Evolutionary conservation across 2,113 vertebrate species (phyloP).

Genomic region (Pygoscelis antarcticus): DNA sequence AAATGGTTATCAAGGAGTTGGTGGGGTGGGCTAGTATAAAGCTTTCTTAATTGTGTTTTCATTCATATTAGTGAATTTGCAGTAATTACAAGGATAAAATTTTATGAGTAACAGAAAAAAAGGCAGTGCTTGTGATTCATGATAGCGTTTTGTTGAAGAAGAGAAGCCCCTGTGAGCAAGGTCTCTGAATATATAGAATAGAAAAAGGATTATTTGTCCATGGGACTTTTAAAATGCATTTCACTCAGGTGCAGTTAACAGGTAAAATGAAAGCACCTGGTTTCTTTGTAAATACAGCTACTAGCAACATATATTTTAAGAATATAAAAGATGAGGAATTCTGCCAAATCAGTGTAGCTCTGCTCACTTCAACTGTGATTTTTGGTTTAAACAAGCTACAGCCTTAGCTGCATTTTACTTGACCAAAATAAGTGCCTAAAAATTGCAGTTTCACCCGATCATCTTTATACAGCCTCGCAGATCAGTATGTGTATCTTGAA

Average conservation of each 20-base stretch:
- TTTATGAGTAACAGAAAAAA: not conserved
- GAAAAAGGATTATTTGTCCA: not conserved
- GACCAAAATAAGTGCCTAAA: not conserved
- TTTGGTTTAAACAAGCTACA: not conserved
- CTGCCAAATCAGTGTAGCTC: not conserved
- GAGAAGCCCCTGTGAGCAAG: not conserved
- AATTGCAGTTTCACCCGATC: not conserved
- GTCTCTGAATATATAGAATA: not conserved
- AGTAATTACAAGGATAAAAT: not conserved
- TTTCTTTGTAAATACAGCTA: not conserved
- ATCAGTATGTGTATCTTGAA: too few relatives aligned
- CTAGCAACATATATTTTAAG: not conserved
- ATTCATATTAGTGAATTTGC: not conserved
- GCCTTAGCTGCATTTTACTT: not conserved
- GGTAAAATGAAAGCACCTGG: not conserved
- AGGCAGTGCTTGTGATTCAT: not conserved
- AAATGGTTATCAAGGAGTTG: not conserved
- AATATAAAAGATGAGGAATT: not conserved
- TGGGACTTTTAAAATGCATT: not conserved
- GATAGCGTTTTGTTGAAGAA: not conserved
- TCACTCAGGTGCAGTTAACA: not conserved
- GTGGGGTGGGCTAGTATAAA: not conserved
- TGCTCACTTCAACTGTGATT: not conserved
- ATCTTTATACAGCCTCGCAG: accelerated
- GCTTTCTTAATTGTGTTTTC: not conserved